Percentiles rank a stretch among this genome's conserved stretches.
Evolutionary conservation across 2,888 invertebrate genomes (phyloP).

Genomic region (Clunio marinus): DNA sequence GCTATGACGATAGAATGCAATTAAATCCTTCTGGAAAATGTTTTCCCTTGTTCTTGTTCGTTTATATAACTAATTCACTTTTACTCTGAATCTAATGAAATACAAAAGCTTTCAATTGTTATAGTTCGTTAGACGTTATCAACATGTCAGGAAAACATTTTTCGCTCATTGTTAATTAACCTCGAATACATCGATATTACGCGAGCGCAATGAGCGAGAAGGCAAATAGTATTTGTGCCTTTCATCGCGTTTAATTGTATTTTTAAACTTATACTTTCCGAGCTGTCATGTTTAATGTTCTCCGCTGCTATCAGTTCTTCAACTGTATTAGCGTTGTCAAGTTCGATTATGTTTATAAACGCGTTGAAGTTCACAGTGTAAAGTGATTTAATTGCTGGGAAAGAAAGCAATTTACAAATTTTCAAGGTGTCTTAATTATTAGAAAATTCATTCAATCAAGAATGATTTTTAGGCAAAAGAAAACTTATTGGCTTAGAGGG

Average conservation of each 20-base stretch:
- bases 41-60: too few relatives aligned
- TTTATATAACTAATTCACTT: too few relatives aligned
- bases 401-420: too few relatives aligned
- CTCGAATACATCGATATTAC: background rate
- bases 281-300: background rate
- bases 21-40: too few relatives aligned
- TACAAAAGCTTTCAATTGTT: too few relatives aligned
- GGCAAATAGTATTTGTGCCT: background rate
- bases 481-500: background rate
- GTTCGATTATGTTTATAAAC: slow-evolving; percentile 22
- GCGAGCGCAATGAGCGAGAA: background rate
- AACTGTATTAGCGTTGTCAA: slow-evolving; percentile 19
- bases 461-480: background rate
- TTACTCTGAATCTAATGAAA: too few relatives aligned
- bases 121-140: too few relatives aligned
- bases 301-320: background rate
- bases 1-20: too few relatives aligned
- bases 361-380: background rate
- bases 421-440: too few relatives aligned
- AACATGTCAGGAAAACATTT: background rate
- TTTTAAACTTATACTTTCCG: background rate
- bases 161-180: background rate
- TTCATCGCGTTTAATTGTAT: background rate
- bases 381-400: background rate
- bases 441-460: too few relatives aligned